phyloP scores from a whole-genome alignment of 1,140 invertebrate genomes.

The Riptortus pedestris region DNA sequence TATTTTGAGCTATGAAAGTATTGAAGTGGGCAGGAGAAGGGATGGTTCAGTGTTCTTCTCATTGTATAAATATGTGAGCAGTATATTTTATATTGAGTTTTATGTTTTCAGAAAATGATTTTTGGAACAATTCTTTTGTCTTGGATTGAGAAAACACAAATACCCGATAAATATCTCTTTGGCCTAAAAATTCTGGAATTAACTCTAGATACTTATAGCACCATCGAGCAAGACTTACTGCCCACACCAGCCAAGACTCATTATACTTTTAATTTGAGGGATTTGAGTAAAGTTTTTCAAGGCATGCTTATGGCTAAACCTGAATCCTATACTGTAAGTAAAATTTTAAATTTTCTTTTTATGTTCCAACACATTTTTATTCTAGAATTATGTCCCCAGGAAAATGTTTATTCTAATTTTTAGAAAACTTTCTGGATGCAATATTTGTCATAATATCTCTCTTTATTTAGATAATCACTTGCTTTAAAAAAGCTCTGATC shows the following conservation, averaged over 20 bases:
- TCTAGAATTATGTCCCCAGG: too few relatives aligned
- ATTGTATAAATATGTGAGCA: too few relatives aligned
- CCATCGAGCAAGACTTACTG: slow-evolving; percentile 46
- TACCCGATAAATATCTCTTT: slow-evolving; percentile 36
- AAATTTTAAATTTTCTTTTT: not conserved
- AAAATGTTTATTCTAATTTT: not conserved
- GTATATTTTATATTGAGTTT: not conserved
- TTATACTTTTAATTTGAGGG: slow-evolving; percentile 59
- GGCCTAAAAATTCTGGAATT: slow-evolving; percentile 45
- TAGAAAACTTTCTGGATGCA: not conserved
- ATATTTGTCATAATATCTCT: slow-evolving; percentile 34
- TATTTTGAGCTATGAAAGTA: too few relatives aligned
- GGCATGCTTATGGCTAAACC: slow-evolving; percentile 54
- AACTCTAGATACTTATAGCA: slow-evolving; percentile 51
- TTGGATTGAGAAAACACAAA: slow-evolving; percentile 46
- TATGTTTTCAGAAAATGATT: slow-evolving; percentile 41
- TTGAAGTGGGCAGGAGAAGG: too few relatives aligned
- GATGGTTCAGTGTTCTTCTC: too few relatives aligned
- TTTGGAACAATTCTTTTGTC: slow-evolving; percentile 56
- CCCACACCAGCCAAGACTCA: slow-evolving; percentile 59
- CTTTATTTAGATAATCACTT: too few relatives aligned
- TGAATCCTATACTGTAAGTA: slow-evolving; percentile 38
- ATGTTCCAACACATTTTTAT: too few relatives aligned
- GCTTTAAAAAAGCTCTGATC: too few relatives aligned
- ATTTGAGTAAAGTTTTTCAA: slow-evolving; percentile 64